Evolutionary conservation across 1,140 invertebrate species (phyloP), one percentile per base, ranked within the genome.

Genomic region (Leptinotarsa undecemlineata): DNA sequence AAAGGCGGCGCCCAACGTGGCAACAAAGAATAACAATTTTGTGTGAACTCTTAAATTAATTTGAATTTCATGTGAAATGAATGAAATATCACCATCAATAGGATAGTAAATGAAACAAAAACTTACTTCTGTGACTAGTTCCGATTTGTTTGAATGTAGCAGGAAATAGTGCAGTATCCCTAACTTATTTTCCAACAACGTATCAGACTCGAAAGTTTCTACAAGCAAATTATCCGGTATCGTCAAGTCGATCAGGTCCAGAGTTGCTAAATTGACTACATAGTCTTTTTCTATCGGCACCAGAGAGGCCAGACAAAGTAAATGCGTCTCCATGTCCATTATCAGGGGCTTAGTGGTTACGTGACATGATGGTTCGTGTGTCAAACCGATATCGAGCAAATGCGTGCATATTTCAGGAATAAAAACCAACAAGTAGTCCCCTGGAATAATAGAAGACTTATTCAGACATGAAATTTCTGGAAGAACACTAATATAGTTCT

Each of bases 291-390:
- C 88, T 84, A 87, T 88, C 20, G 88, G 89, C 8, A 90, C 83
- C 21, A 92, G 78, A 4, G 91, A 90, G 13, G 92, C 89, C 6
- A 93, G 83, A 78, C 90, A 90, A 1, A 89, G 90, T n/a, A 90
- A 86, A 61, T 88, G 86, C 17, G 90, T 84, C 13, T 89, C 87
- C 21, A 86, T 86, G 21, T 87, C 84, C 6, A 90, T 72, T 48
- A 81, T 63, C 20, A 79, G 47, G n/a, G 90, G 86, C 0, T 88
- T 88, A 72, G 91, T 89, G 1, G 93, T 87, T 74, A 95, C 90
- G 77, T 95, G 94, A 80, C 93, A 94, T 74, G 90, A 91, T 0
- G 94, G 94, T 83, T 94, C 92, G 81, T 96, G 94, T 70, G 89
- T 88, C 4, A 91, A 83, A 19, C 93, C 93, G 74, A 95, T 91